Percentiles rank a stretch among this genome's conserved stretches.
These are phyloP conservation scores for Lindbergichthys nudifrons DNA, from an alignment of 2,797 vertebrate species.

Conservation along the genomic window DNA sequence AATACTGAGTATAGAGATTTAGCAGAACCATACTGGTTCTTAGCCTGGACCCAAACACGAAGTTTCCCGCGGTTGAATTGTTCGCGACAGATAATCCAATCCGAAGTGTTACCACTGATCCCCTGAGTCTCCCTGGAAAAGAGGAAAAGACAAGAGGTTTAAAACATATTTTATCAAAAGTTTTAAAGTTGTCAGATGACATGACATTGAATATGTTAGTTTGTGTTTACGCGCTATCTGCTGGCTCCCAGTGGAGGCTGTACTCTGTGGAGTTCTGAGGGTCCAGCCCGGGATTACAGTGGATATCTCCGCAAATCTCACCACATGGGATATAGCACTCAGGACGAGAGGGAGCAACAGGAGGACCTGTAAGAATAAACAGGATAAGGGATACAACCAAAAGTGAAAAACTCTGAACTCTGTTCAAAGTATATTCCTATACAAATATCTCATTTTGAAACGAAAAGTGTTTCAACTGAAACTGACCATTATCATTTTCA, in stretches of 20 bases:
- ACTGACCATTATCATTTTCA: background rate
- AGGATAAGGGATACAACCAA: background rate
- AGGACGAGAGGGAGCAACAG: slow-evolving; percentile 41
- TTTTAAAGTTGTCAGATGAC: background rate
- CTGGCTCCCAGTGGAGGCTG: slow-evolving; percentile 74
- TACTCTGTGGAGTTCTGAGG: slow-evolving; percentile 52
- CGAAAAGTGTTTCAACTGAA: background rate
- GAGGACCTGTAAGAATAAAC: slow-evolving; percentile 51
- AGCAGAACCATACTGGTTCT: slow-evolving; percentile 47
- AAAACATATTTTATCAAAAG: slow-evolving; percentile 2
- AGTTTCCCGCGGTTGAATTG: slow-evolving; percentile 37
- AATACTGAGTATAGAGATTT: slow-evolving; percentile 55
- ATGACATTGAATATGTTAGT: background rate
- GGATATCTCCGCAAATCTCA: slow-evolving; percentile 49
- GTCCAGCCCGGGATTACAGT: slow-evolving; percentile 58
- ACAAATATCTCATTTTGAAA: background rate
- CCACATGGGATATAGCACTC: slow-evolving; percentile 70
- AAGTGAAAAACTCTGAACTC: background rate
- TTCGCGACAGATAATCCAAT: slow-evolving; percentile 57
- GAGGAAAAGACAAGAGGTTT: background rate
- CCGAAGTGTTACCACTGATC: background rate
- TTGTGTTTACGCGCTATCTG: slow-evolving; percentile 46
- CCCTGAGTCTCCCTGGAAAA: background rate
- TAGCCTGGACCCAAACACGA: slow-evolving; percentile 76
- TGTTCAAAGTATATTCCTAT: background rate